A percentile compares a stretch with the other conserved stretches of the same genome.
Evolutionary conservation across 2,888 invertebrate species (phyloP).

Genomic region (Maniola hyperantus): DNA sequence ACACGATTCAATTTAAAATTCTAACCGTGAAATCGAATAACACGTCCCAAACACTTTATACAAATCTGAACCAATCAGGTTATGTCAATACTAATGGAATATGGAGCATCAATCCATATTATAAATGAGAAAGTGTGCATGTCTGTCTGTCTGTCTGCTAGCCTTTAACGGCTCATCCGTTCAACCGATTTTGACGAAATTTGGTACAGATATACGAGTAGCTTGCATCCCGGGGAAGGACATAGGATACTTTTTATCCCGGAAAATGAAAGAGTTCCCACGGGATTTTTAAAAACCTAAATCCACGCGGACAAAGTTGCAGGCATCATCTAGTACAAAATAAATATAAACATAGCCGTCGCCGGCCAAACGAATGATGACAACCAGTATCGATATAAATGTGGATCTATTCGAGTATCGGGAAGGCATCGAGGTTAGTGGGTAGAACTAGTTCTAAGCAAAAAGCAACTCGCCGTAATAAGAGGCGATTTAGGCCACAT

Average conservation of each 20-base stretch:
- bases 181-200: no score
- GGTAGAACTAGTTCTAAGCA: conserved; percentile 52
- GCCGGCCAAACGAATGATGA: conserved; percentile 32
- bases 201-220: no score
- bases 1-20: conserved; percentile 2
- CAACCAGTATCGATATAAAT: conserved; percentile 29
- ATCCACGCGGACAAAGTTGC: no score
- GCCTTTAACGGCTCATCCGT: no score
- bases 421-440: conserved; percentile 57
- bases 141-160: no score
- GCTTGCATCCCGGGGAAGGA: no score
- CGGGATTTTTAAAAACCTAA: no score
- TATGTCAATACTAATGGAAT: conserved; percentile 32
- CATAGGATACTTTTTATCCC: no score
- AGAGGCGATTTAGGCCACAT: not conserved
- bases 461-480: not conserved
- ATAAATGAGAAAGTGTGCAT: no score
- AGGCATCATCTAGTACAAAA: no score
- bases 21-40: conserved; percentile 21
- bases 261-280: no score
- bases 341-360: conserved; percentile 22
- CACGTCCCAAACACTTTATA: conserved; percentile 15
- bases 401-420: conserved; percentile 30
- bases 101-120: conserved; percentile 30
- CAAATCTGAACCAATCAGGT: conserved; percentile 27